Evolutionary conservation across 2,888 invertebrate species (phyloP).

Genomic region (Parnassius apollo): DNA sequence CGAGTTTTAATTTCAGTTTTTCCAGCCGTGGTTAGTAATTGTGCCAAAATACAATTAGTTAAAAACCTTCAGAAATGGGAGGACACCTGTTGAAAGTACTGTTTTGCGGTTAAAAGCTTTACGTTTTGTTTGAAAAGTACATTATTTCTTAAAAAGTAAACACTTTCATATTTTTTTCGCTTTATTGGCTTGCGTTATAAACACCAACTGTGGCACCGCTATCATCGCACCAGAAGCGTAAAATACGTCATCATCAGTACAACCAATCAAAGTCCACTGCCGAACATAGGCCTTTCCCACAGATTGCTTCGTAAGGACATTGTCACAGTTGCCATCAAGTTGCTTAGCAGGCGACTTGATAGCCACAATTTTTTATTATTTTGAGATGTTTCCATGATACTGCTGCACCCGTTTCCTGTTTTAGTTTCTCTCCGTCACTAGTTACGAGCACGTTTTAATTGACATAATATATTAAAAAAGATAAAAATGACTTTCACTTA

Average conservation of each 20-base stretch:
- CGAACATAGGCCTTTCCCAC: no score
- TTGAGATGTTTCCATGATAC: no score
- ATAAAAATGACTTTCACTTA: no score
- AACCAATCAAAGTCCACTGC: not conserved
- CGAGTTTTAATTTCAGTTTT: not conserved
- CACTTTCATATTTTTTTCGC: not conserved
- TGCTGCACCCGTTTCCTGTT: no score
- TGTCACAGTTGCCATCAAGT: no score
- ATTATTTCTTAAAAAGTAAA: no score
- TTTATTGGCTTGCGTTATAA: not conserved
- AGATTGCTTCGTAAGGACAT: no score
- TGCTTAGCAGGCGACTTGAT: no score
- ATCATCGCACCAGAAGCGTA: not conserved
- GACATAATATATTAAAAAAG: no score
- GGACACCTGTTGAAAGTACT: not conserved
- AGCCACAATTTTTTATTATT: no score
- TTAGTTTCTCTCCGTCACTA: no score
- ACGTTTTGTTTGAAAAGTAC: not conserved
- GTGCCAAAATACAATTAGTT: not conserved
- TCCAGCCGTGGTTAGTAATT: not conserved
- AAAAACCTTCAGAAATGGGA: not conserved
- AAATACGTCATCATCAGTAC: not conserved
- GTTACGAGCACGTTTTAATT: no score
- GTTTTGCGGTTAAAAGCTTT: not conserved
- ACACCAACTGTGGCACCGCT: not conserved